Percentiles rank a stretch among this genome's conserved stretches.
These are phyloP conservation scores for Nysson spinosus DNA, from an alignment of 2,888 invertebrate genomes.

Conservation along the genomic window DNA sequence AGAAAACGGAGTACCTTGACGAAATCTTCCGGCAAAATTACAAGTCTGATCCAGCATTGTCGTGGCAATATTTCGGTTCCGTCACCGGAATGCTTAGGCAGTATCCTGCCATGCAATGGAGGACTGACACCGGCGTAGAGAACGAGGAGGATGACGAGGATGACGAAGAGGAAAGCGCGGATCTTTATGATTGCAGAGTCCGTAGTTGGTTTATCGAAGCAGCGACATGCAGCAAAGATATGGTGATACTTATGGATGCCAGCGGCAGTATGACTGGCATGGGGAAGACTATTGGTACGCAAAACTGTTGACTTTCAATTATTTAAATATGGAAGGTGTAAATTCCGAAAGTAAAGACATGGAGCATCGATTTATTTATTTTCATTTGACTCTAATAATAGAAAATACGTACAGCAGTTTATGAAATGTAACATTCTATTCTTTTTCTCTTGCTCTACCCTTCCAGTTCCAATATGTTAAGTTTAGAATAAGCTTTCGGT, in stretches of 20 bases:
- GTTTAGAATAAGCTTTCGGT: too few species aligned
- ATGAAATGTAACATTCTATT: too few species aligned
- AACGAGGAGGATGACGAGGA: conserved; percentile 58
- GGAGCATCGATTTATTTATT: too few species aligned
- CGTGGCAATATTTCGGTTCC: conserved; percentile 99
- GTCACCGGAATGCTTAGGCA: conserved; percentile 94
- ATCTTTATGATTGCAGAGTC: conserved; percentile 95
- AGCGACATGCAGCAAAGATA: conserved; percentile 97
- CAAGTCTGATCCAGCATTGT: conserved; percentile 89
- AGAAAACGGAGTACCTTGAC: conserved; percentile 94
- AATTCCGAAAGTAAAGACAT: too few species aligned
- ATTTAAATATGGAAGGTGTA: background rate
- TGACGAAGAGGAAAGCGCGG: conserved; percentile 80
- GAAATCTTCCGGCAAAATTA: conserved; percentile 91
- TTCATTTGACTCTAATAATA: too few species aligned
- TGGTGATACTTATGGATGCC: conserved; percentile 95
- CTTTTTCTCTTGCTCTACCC: too few species aligned
- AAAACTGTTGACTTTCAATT: background rate
- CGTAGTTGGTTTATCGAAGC: conserved; percentile 98
- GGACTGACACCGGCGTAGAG: conserved; percentile 26
- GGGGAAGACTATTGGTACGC: conserved; percentile 80
- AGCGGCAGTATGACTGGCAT: conserved; percentile 98
- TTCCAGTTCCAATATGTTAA: too few species aligned
- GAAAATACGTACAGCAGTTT: too few species aligned
- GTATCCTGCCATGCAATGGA: conserved; percentile 84